Percentiles rank a stretch among this genome's conserved stretches.
Conservation (phyloP, 2,888 invertebrate genomes). For the Ditula angustiorana region DNA sequence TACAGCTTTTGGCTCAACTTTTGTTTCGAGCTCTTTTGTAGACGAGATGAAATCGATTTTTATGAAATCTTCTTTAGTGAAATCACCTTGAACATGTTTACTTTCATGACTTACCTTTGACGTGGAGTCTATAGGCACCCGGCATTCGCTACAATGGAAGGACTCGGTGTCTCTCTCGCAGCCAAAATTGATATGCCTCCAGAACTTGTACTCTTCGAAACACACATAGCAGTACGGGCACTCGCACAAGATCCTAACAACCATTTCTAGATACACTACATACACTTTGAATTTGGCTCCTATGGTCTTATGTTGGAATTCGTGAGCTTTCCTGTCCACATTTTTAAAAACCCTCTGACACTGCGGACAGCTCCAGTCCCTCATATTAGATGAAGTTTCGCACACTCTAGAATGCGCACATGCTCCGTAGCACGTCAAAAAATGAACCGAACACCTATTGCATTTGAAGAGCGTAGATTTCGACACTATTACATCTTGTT, state of each 20-base stretch:
- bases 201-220: slow-evolving; percentile 31
- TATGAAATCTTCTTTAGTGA: slow-evolving; percentile 32
- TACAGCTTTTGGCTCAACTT: background rate
- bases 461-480: slow-evolving; percentile 55
- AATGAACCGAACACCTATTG: slow-evolving; percentile 50
- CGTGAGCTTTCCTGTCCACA: slow-evolving; percentile 9
- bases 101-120: slow-evolving; percentile 15
- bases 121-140: slow-evolving; percentile 10
- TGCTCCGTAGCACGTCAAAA: slow-evolving; percentile 46
- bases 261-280: slow-evolving; percentile 29
- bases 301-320: slow-evolving; percentile 18
- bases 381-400: background rate
- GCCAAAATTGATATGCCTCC: slow-evolving; percentile 20
- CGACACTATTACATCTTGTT: slow-evolving; percentile 44
- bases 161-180: slow-evolving; percentile 15
- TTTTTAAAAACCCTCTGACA: slow-evolving; percentile 26
- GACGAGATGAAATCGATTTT: slow-evolving; percentile 25
- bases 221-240: slow-evolving; percentile 36
- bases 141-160: slow-evolving; percentile 30
- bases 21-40: background rate
- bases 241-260: slow-evolving; percentile 26
- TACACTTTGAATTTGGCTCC: slow-evolving; percentile 18
- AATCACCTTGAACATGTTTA: slow-evolving; percentile 23
- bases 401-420: slow-evolving; percentile 44
- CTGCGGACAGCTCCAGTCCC: slow-evolving; percentile 42